Evolutionary conservation across 2,797 vertebrate genomes (phyloP).

Genomic region (Sebastes variabilis): DNA sequence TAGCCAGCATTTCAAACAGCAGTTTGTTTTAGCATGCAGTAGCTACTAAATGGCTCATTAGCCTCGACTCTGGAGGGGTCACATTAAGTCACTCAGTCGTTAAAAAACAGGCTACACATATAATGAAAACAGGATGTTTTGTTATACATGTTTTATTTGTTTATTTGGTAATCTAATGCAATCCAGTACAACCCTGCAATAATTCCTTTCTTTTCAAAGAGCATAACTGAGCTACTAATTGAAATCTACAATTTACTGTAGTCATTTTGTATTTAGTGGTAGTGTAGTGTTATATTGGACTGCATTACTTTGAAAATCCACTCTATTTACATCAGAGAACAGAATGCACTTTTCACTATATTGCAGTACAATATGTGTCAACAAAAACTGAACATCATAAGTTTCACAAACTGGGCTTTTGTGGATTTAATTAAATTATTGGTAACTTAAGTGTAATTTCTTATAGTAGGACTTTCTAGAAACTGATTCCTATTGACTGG

Average conservation of each 20-base stretch:
- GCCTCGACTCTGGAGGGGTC: conserved; percentile 5
- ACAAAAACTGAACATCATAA: neutral
- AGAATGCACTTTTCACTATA: neutral
- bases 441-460: neutral
- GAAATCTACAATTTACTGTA: neutral
- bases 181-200: neutral
- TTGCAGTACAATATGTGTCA: neutral
- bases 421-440: neutral
- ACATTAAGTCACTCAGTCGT: conserved; percentile 24
- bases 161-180: conserved; percentile 6
- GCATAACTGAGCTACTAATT: neutral
- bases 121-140: conserved; percentile 40
- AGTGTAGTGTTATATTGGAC: neutral
- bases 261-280: neutral
- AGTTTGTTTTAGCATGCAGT: conserved; percentile 35
- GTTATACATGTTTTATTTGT: neutral
- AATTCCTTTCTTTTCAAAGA: neutral
- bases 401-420: neutral
- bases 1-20: conserved; percentile 23
- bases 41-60: conserved; percentile 48
- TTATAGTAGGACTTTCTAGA: neutral
- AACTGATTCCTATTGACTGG: conserved; percentile 8
- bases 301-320: neutral
- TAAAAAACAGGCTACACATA: conserved; percentile 23
- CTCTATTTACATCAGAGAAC: neutral